Evolutionary conservation across 2,888 invertebrate genomes (phyloP).

Genomic region (Lutraria lutraria): DNA sequence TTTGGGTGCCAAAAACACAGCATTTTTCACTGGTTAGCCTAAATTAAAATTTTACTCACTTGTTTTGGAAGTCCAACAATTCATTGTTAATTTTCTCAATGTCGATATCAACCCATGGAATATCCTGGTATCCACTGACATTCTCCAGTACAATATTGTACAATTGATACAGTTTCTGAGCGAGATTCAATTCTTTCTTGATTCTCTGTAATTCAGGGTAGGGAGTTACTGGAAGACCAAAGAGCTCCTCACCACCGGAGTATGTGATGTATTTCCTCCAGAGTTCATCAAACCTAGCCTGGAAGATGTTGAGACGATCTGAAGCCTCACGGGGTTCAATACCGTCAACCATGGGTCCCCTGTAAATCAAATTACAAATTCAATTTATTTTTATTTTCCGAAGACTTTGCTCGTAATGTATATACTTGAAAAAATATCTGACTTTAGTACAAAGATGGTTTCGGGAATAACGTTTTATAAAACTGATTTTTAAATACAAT

Average conservation of each 20-base stretch:
- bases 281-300: constrained; percentile 96
- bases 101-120: constrained; percentile 98
- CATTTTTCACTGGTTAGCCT: too few species aligned
- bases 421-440: too few species aligned
- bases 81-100: constrained; percentile 99
- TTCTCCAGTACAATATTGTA: constrained; percentile 98
- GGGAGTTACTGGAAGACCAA: constrained; percentile 96
- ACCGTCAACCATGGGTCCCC: constrained; percentile 97
- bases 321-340: constrained; percentile 97
- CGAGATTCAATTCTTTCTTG: constrained; percentile 96
- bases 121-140: constrained; percentile 98
- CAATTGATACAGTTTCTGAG: constrained; percentile 97
- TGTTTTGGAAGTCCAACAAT: constrained; percentile 98
- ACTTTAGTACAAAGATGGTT: too few species aligned
- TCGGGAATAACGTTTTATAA: too few species aligned
- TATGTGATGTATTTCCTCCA: constrained; percentile 97
- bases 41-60: constrained; percentile 87
- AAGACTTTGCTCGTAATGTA: too few species aligned
- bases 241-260: constrained; percentile 97
- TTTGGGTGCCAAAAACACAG: too few species aligned
- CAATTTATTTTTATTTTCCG: too few species aligned
- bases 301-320: constrained; percentile 93
- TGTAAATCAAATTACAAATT: constrained; percentile 76
- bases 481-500: too few species aligned
- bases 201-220: constrained; percentile 97